Evolutionary conservation across 2,113 vertebrate genomes (phyloP), one percentile per base, ranked within the genome.

Genomic region (Ptychochromis oligacanthus): DNA sequence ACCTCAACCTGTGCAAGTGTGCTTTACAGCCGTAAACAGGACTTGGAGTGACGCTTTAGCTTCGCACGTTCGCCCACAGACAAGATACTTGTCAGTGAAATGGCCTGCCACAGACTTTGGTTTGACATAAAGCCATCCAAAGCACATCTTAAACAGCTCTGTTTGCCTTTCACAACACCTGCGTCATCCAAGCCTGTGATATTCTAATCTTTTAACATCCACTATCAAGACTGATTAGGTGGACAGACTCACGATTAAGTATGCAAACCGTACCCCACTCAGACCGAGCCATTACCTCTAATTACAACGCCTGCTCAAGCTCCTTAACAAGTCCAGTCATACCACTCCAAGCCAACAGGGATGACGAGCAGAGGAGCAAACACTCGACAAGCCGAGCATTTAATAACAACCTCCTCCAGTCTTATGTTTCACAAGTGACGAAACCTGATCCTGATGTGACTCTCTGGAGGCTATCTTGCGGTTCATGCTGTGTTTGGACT

Each of bases 391-490:
- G 75, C 72, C 46, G 14, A 75, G 58, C 75, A 62, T 58, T 81
- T 64, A 79, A 67, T 34, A 75, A 79, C 52, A 64, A n/a, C 46
- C 34, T 52, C 36, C 10, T 15, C 56, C 46, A 6, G 65, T 15
- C 20, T 7, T 54, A 11, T 58, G 24, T 28, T 22, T 62, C 52
- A 74, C 38, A 20, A 18, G 38, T 49, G 7, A 20, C 4, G 79
- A 89, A 89, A 92, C 82, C 72, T n/a, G 80, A 92, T 49, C 82
- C 74, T 1, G 46, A 74, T 28, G 38, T 18, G 64, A 67, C 40
- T 67, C 36, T 26, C 82, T 75, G 74, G 86, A 79, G 82, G 40
- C 55, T 28, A 1, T 80, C 88, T 81, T 38, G 67, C 18, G 20
- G 52, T 9, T 20, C 3, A 2, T 22, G 82, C 56, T 31, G 80